Percentiles rank a stretch among this genome's conserved stretches.
phyloP scores from a whole-genome alignment of 2,113 vertebrate species.

The Pteruthius melanotis region DNA sequence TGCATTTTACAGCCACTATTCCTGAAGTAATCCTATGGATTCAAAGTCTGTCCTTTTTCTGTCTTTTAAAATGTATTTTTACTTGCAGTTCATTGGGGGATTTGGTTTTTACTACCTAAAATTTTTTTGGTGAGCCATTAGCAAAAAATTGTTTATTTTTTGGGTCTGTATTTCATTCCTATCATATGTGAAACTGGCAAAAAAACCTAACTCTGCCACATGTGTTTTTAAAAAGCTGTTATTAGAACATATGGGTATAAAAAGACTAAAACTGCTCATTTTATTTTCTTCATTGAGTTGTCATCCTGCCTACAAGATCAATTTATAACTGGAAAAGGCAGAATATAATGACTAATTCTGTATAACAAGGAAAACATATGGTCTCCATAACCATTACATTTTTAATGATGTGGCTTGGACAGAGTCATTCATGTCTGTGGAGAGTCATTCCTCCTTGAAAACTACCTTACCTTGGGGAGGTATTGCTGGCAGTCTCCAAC shows the following conservation, averaged over 20 bases:
- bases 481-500: neutral
- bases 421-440: neutral
- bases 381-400: constrained; percentile 25
- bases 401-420: constrained; percentile 48
- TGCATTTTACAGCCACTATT: constrained; percentile 18
- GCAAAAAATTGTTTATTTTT: neutral
- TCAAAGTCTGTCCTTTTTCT: constrained; percentile 8
- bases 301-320: neutral
- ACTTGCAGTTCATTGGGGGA: neutral
- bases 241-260: neutral
- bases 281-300: constrained; percentile 33
- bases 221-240: neutral
- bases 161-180: neutral
- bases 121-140: neutral
- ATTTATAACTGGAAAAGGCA: constrained; percentile 30
- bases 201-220: neutral
- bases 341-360: neutral
- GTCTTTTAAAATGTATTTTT: constrained; percentile 41
- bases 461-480: neutral
- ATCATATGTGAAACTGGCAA: neutral
- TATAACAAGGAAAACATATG: constrained; percentile 36
- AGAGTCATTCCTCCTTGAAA: neutral
- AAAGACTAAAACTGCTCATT: neutral
- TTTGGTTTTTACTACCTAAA: constrained; percentile 41
- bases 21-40: neutral